Conservation (phyloP, 2,888 invertebrate species). For the Aphodius sticticus region DNA sequence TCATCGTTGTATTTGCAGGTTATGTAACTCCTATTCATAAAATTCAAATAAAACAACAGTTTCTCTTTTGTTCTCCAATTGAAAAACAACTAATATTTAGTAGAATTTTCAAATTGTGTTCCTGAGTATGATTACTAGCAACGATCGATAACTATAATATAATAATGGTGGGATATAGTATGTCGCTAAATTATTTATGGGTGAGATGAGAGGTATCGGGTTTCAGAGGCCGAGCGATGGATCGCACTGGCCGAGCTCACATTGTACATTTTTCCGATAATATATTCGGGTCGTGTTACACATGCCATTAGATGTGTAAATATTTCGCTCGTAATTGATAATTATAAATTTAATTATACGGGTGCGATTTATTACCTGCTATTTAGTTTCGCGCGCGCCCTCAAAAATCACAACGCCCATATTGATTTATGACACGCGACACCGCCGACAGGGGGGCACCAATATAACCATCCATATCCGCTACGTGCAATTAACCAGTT, state of each 20-base stretch:
- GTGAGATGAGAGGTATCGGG: conserved; percentile 8
- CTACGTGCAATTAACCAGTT: background rate
- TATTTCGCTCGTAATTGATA: conserved; percentile 38
- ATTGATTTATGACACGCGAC: conserved; percentile 20
- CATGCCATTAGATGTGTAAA: conserved; percentile 36
- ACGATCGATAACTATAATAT: background rate
- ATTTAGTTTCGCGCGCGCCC: conserved; percentile 30
- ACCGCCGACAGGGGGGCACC: conserved; percentile 10
- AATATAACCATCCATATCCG: background rate
- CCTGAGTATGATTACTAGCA: background rate
- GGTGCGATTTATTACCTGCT: conserved; percentile 34
- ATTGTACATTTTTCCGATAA: conserved; percentile 30
- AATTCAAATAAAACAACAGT: too few relatives aligned
- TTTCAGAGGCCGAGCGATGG: background rate
- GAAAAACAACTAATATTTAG: too few relatives aligned
- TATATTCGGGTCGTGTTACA: conserved; percentile 34
- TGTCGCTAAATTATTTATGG: conserved; percentile 19
- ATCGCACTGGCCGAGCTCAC: background rate
- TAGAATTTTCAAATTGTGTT: too few relatives aligned
- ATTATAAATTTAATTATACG: conserved; percentile 38
- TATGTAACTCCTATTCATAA: too few relatives aligned
- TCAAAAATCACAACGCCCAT: conserved; percentile 26
- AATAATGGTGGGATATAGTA: background rate
- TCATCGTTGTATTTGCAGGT: background rate
- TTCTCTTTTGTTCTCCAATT: background rate